A percentile compares a stretch with the other conserved stretches of the same genome.
Conservation (phyloP, 2,797 vertebrate genomes). For the Neostethus bicornis region DNA sequence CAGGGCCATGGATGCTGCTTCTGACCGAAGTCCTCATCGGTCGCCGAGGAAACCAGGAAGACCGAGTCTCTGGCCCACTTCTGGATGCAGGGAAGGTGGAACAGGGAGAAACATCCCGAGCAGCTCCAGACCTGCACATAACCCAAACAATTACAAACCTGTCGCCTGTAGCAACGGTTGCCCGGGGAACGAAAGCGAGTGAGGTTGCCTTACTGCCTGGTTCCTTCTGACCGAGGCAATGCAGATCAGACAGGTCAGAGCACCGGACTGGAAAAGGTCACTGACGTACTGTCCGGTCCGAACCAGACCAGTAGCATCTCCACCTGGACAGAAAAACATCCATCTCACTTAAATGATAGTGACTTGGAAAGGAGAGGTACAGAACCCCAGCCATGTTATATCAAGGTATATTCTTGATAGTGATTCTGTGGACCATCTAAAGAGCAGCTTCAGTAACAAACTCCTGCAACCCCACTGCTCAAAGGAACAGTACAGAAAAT, state of each 20-base stretch:
- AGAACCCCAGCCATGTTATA: too few species aligned
- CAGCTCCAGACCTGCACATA: constrained; percentile 92
- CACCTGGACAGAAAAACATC: constrained; percentile 72
- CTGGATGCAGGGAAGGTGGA: constrained; percentile 95
- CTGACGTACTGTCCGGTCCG: constrained; percentile 91
- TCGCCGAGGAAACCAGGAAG: constrained; percentile 90
- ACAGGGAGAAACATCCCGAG: constrained; percentile 91
- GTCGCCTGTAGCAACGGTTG: too few species aligned
- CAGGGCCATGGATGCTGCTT: constrained; percentile 91
- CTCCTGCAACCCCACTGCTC: too few species aligned
- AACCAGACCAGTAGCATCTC: constrained; percentile 83
- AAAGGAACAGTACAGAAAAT: too few species aligned
- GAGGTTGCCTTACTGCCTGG: constrained; percentile 89
- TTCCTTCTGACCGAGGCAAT: constrained; percentile 94
- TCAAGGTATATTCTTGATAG: too few species aligned
- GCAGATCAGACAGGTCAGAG: constrained; percentile 94
- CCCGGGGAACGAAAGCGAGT: too few species aligned
- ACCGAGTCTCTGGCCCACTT: constrained; percentile 96
- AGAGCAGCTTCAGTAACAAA: too few species aligned
- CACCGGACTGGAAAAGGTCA: constrained; percentile 92
- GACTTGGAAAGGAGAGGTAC: too few species aligned
- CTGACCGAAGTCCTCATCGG: constrained; percentile 91
- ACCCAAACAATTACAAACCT: too few species aligned
- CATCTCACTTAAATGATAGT: too few species aligned
- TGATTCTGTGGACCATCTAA: too few species aligned